Evolutionary conservation across 2,888 invertebrate genomes (phyloP), one percentile per base, ranked within the genome.

Genomic region (Dynastes grantii): DNA sequence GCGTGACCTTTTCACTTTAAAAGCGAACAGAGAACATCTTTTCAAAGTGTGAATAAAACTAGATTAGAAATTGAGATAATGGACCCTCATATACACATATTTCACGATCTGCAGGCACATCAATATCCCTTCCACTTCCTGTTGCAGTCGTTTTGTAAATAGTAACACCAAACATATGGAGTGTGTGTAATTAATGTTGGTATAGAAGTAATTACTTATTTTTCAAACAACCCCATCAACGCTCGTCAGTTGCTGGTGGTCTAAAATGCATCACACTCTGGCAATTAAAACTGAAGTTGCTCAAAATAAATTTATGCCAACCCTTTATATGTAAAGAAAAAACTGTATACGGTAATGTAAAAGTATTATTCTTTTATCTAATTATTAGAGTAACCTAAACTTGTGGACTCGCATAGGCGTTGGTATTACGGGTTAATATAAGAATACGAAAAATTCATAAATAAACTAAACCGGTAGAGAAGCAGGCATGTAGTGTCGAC

Each of bases 141-240:
- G 40, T 40, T 64, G 29, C 32, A 16, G 5, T 58, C n/a, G 40
- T 40, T 45, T 22, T 40, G 65, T 67, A 45, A 67, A 67, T 22
- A 67, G 65, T 45, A 45, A 45, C 65, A 22, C 32, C 11, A 45
- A 40, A 45, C 45, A 67, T 58, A 58, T 58, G 55, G 16, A 22
- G 22, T 22, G 55, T 58, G 22, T 49, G 16, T 40, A 67, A 67
- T 67, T 67, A 67, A 40, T 45, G 22, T 45, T 45, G 8, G 65
- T n/a, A 37, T n/a, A 37, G 22, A 22, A 67, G 37, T 67, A 67
- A 67, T 67, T 67, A 67, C 49, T 67, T 67, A 67, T 67, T 67
- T 67, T 67, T 67, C 45, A 67, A 67, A 67, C 65, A 67, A 67
- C 65, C 45, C 65, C 65, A 67, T 67, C 65, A 67, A 45, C 9